These are phyloP conservation scores for Nemoura dubitans DNA, from an alignment of 2,888 invertebrate genomes.

Conservation along the genomic window DNA sequence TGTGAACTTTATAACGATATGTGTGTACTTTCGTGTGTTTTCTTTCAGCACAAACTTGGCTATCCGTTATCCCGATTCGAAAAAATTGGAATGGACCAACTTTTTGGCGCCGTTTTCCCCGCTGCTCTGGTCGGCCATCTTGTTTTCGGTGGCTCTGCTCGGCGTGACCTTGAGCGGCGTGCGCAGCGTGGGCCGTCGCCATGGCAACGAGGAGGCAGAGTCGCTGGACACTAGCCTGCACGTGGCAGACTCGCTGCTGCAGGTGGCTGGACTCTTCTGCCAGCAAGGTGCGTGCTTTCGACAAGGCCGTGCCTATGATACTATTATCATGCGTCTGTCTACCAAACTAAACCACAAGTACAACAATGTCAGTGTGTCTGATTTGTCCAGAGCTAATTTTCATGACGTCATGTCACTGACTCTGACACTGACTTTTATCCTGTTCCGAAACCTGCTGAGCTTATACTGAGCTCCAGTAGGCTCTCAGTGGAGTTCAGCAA, in stretches of 20 bases:
- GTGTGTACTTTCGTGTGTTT: too few species aligned
- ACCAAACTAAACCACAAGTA: too few species aligned
- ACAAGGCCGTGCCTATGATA: not conserved
- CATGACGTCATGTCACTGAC: too few species aligned
- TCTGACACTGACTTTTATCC: too few species aligned
- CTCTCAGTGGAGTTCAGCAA: too few species aligned
- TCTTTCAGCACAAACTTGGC: not conserved
- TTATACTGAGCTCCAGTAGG: too few species aligned
- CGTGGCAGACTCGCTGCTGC: conserved; percentile 31
- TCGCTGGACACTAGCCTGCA: not conserved
- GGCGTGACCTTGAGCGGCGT: conserved; percentile 31
- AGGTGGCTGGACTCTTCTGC: conserved; percentile 40
- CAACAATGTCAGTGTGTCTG: too few species aligned
- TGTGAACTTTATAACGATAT: too few species aligned
- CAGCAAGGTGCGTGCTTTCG: conserved; percentile 35
- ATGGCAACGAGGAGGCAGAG: conserved; percentile 28
- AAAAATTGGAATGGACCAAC: conserved; percentile 16
- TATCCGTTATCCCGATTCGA: not conserved
- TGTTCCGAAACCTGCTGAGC: too few species aligned
- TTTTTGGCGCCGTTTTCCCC: conserved; percentile 40
- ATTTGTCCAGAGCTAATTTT: too few species aligned
- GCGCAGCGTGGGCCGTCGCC: conserved; percentile 14
- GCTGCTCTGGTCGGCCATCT: conserved; percentile 37
- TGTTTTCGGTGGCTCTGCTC: conserved; percentile 28
- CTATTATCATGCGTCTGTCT: too few species aligned